These are phyloP conservation scores for Dipus sagitta DNA, from an alignment of 2,797 vertebrate species.

Conservation along the genomic window DNA sequence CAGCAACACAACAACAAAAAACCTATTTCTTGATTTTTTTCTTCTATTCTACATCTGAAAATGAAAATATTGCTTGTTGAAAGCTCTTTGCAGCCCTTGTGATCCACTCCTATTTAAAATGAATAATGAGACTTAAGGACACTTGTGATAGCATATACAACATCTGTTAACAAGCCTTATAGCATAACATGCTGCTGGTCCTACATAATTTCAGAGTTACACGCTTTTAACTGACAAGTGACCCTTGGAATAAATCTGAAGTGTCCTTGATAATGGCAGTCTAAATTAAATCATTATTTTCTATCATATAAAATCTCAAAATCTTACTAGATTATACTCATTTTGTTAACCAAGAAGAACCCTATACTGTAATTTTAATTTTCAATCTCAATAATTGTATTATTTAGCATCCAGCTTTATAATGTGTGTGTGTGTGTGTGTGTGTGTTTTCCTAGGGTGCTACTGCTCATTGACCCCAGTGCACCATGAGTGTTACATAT, in stretches of 20 bases:
- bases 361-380: background rate
- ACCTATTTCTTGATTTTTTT: background rate
- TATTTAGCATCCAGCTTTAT: background rate
- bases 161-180: conserved; percentile 40
- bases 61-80: background rate
- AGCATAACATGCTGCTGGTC: background rate
- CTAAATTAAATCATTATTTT: background rate
- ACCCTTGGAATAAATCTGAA: conserved; percentile 37
- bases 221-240: conserved; percentile 54
- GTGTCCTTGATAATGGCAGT: background rate
- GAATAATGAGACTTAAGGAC: background rate
- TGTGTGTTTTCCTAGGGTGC: too few species aligned
- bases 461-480: too few species aligned
- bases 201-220: background rate
- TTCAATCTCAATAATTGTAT: background rate
- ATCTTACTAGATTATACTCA: background rate
- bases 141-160: background rate
- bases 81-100: too few species aligned
- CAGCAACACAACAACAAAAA: too few species aligned
- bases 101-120: conserved; percentile 51
- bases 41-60: background rate
- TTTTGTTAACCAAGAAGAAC: background rate
- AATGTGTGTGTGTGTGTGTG: too few species aligned
- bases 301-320: background rate
- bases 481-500: too few species aligned